A percentile compares a stretch with the other conserved stretches of the same genome.
phyloP scores from a whole-genome alignment of 2,797 vertebrate genomes.

The Ispidina lecontei region DNA sequence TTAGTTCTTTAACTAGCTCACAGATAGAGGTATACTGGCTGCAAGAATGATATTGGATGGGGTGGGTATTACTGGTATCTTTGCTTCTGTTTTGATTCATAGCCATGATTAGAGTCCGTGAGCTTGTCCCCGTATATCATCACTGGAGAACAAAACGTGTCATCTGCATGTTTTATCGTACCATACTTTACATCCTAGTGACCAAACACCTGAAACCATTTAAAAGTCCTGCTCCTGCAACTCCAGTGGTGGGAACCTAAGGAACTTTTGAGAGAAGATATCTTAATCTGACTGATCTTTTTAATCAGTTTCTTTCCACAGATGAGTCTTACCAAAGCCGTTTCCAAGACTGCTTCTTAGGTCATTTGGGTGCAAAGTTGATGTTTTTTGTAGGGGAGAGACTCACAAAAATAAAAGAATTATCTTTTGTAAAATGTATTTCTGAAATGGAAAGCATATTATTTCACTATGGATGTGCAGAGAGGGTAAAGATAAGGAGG shows the following conservation, averaged over 20 bases:
- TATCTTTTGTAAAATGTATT: neutral
- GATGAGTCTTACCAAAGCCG: neutral
- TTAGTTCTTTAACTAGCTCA: neutral
- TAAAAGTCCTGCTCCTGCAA: neutral
- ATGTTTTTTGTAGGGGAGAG: neutral
- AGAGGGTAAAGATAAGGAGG: neutral
- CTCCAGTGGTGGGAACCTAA: neutral
- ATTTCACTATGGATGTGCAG: neutral
- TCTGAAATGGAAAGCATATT: neutral
- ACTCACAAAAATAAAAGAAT: neutral
- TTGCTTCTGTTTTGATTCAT: neutral
- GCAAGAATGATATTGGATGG: rapidly evolving
- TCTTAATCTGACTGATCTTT: neutral
- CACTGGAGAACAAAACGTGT: neutral
- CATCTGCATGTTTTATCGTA: neutral
- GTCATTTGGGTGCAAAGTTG: neutral
- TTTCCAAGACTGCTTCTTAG: neutral
- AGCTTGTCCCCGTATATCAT: neutral
- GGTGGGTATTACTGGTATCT: neutral
- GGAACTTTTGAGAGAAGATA: neutral
- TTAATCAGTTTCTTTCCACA: neutral
- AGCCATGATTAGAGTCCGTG: neutral
- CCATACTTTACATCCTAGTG: neutral
- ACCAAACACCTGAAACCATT: neutral
- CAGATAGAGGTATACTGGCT: neutral